These are phyloP conservation scores for Empidonax alnorum DNA, from an alignment of 2,113 vertebrate species.

Conservation along the genomic window DNA sequence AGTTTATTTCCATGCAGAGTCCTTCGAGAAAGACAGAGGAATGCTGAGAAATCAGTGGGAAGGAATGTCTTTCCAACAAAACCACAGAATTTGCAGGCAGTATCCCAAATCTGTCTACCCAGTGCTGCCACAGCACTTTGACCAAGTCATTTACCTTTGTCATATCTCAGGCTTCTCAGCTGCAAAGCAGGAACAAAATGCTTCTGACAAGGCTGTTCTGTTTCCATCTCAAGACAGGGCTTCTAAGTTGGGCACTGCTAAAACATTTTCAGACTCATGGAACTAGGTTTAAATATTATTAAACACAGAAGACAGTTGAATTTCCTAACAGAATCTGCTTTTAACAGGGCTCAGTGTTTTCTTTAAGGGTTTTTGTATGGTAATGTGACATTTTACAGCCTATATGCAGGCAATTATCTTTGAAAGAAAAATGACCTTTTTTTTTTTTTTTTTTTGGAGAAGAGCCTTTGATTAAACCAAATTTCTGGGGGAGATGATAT, in stretches of 20 bases:
- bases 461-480: constrained; percentile 17
- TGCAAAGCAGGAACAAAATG: neutral
- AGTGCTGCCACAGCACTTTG: neutral
- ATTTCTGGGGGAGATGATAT: neutral
- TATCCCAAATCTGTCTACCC: neutral
- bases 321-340: constrained; percentile 22
- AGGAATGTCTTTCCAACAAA: neutral
- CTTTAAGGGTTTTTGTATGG: constrained; percentile 64
- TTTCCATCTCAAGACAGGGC: neutral
- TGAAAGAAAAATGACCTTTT: constrained; percentile 37
- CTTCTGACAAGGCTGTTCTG: neutral
- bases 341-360: constrained; percentile 12
- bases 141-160: neutral
- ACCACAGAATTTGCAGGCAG: neutral
- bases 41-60: neutral
- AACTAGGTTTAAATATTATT: neutral
- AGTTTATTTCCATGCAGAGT: constrained; percentile 8
- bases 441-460: neutral
- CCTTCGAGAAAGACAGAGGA: constrained; percentile 12
- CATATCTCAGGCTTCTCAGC: neutral
- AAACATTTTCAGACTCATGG: neutral
- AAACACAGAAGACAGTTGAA: constrained; percentile 7
- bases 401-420: constrained; percentile 42
- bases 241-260: neutral
- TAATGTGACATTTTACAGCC: constrained; percentile 69